Evolutionary conservation across 2,888 invertebrate species (phyloP).

Genomic region (Scrobipalpa atriplicella): DNA sequence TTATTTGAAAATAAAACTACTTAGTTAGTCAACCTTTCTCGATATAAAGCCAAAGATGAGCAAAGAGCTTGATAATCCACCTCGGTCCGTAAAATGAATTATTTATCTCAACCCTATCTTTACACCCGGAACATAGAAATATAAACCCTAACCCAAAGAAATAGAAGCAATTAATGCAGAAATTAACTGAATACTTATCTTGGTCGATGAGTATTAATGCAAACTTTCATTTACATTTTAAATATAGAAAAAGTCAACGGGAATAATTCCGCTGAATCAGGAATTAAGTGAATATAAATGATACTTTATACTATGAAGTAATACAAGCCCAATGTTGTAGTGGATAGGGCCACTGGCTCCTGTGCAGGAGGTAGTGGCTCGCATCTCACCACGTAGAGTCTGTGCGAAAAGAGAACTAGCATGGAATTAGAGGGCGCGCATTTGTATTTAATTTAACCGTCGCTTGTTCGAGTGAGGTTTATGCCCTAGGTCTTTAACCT

Average conservation of each 20-base stretch:
- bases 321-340: too few species aligned
- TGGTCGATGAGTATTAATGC: slow-evolving; percentile 13
- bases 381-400: too few species aligned
- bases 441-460: too few species aligned
- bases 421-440: too few species aligned
- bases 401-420: too few species aligned
- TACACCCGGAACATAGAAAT: not conserved
- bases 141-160: not conserved
- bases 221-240: slow-evolving; percentile 12
- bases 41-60: slow-evolving; percentile 49
- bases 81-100: slow-evolving; percentile 46
- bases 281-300: slow-evolving; percentile 11
- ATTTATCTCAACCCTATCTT: slow-evolving; percentile 40
- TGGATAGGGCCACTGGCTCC: too few species aligned
- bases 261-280: slow-evolving; percentile 11
- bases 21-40: slow-evolving; percentile 42
- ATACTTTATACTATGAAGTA: not conserved
- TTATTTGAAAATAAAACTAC: slow-evolving; percentile 39
- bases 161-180: not conserved
- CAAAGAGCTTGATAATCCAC: slow-evolving; percentile 43
- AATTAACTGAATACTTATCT: too few species aligned
- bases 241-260: not conserved
- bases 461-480: too few species aligned
- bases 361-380: too few species aligned
- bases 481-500: too few species aligned